Percentiles rank a stretch among this genome's conserved stretches.
phyloP scores from a whole-genome alignment of 1,140 invertebrate genomes.

The Himalopsyche phryganea region DNA sequence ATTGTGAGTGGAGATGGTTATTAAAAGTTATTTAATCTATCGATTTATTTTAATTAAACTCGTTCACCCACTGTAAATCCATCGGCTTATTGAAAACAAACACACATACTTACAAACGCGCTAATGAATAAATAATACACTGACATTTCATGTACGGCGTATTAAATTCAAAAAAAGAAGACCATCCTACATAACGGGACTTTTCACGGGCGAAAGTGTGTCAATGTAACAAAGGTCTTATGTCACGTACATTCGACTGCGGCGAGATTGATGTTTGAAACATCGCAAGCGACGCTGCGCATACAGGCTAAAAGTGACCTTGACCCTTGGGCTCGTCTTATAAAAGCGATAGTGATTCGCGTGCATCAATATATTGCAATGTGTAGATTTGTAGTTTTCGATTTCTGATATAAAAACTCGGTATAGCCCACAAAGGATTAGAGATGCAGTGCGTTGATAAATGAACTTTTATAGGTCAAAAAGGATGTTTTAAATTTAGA shows the following conservation, averaged over 20 bases:
- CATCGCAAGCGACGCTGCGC: slow-evolving; percentile 12
- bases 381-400: no score
- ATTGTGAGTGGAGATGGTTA: no score
- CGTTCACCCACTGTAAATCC: neutral
- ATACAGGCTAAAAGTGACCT: slow-evolving; percentile 31
- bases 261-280: slow-evolving; percentile 10
- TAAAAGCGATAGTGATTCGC: slow-evolving; percentile 17
- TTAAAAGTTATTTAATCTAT: no score
- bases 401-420: no score
- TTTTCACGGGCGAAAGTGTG: slow-evolving; percentile 25
- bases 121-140: neutral
- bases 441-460: neutral
- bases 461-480: neutral
- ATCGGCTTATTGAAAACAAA: neutral
- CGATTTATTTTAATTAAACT: no score
- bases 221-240: slow-evolving; percentile 29
- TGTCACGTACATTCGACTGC: slow-evolving; percentile 13
- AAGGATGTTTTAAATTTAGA: neutral
- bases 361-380: no score
- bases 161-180: slow-evolving; percentile 16
- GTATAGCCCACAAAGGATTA: no score
- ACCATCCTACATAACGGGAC: slow-evolving; percentile 20
- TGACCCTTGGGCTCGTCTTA: slow-evolving; percentile 17
- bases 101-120: neutral
- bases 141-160: neutral